phyloP scores from a whole-genome alignment of 2,113 vertebrate genomes.

The Morone saxatilis region DNA sequence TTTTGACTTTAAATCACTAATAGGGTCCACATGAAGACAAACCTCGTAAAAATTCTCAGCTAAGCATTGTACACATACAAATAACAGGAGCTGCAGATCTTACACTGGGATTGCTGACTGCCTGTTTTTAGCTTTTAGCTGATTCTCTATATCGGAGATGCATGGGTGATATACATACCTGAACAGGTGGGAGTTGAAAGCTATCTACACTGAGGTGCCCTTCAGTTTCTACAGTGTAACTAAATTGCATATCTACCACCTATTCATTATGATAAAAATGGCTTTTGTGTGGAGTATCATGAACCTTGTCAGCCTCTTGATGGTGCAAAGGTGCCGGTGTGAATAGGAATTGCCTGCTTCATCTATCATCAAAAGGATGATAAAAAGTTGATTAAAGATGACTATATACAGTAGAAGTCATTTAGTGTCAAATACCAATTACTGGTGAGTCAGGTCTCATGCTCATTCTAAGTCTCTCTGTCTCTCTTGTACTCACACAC shows the following conservation, averaged over 20 bases:
- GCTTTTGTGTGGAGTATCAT: constrained; percentile 42
- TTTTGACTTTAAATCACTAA: no score
- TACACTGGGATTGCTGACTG: background rate
- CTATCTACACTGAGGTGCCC: background rate
- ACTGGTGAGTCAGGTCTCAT: constrained; percentile 8
- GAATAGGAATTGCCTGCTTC: background rate
- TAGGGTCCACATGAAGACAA: no score
- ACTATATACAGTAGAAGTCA: constrained; percentile 15
- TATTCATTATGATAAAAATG: constrained; percentile 45
- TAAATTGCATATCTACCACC: constrained; percentile 37
- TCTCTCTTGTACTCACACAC: background rate
- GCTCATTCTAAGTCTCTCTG: background rate
- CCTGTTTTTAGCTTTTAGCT: background rate
- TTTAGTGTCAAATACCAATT: constrained; percentile 36
- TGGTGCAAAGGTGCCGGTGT: background rate
- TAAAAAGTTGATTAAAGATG: constrained; percentile 36
- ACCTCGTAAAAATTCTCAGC: no score
- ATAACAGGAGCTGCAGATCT: background rate
- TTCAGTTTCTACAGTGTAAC: constrained; percentile 20
- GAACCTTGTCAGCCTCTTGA: constrained; percentile 29
- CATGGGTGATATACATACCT: background rate
- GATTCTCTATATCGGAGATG: background rate
- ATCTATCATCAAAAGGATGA: constrained; percentile 9
- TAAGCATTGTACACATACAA: background rate
- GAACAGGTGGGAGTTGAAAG: constrained; percentile 19